phyloP scores from a whole-genome alignment of 2,113 vertebrate species.

The Oreamnos americanus region DNA sequence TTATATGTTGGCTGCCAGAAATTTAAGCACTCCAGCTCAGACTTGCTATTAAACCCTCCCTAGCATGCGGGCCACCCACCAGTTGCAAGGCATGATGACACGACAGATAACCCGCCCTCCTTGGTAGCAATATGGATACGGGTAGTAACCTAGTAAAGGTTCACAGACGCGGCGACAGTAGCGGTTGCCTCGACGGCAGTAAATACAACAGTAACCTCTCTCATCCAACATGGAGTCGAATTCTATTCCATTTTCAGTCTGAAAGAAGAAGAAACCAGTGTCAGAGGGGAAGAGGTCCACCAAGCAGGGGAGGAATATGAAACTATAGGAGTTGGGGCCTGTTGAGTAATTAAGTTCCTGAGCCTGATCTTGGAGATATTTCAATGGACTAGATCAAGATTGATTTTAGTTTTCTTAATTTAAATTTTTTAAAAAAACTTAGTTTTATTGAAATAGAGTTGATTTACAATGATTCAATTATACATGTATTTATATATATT shows the following conservation, averaged over 20 bases:
- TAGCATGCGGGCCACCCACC: conserved; percentile 97
- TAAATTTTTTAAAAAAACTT: not conserved
- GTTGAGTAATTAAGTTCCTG: conserved; percentile 1
- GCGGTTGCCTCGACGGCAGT: conserved; percentile 91
- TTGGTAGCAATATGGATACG: conserved; percentile 96
- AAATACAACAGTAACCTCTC: conserved; percentile 91
- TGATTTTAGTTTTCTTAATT: not conserved
- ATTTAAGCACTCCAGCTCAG: conserved; percentile 38
- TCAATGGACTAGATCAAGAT: not conserved
- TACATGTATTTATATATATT: not conserved
- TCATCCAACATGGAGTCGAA: conserved; percentile 94
- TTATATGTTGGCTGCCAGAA: conserved; percentile 54
- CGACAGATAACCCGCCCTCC: conserved; percentile 94
- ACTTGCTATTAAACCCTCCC: conserved; percentile 86
- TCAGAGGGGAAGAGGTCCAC: not conserved
- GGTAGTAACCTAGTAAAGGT: conserved; percentile 93
- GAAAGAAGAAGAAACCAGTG: conserved; percentile 60
- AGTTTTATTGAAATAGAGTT: not conserved
- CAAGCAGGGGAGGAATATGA: not conserved
- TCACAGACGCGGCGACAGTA: conserved; percentile 92
- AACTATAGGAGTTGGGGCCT: not conserved
- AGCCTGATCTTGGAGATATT: not conserved
- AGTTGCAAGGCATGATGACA: conserved; percentile 97
- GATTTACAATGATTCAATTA: not conserved
- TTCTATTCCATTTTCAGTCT: conserved; percentile 92